Conservation (phyloP, 1,140 invertebrate species). For the Sipha flava region DNA sequence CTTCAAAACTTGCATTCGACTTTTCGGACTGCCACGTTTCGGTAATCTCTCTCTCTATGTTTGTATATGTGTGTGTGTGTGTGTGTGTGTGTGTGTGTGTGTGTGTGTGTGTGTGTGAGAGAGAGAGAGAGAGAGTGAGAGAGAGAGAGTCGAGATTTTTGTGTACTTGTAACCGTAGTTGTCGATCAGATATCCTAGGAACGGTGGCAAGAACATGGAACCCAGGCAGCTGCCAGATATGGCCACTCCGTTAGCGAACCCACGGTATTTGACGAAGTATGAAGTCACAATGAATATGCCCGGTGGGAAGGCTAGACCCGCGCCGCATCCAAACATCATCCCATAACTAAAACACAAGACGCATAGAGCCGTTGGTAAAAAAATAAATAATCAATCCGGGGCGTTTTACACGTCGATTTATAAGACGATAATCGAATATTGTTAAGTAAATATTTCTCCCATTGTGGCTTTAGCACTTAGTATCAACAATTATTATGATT, state of each 20-base stretch:
- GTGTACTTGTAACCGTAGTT: slow-evolving; percentile 63
- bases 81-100: slow-evolving; percentile 26
- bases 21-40: neutral
- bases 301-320: slow-evolving; percentile 71
- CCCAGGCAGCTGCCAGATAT: slow-evolving; percentile 82
- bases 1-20: neutral
- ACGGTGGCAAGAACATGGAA: slow-evolving; percentile 65
- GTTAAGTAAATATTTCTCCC: too few species aligned
- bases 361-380: neutral
- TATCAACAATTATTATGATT: too few species aligned
- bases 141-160: neutral
- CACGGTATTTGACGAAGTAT: slow-evolving; percentile 71
- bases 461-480: too few species aligned
- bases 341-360: slow-evolving; percentile 57
- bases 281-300: slow-evolving; percentile 85
- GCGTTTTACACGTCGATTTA: too few species aligned
- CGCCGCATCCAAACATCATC: slow-evolving; percentile 67
- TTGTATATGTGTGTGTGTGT: neutral
- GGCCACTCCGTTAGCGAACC: slow-evolving; percentile 78
- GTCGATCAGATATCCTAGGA: slow-evolving; percentile 59
- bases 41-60: slow-evolving; percentile 27
- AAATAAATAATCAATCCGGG: too few species aligned
- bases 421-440: too few species aligned
- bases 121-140: too few species aligned
- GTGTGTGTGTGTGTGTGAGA: neutral